Evolutionary conservation across 2,797 vertebrate species (phyloP).

Genomic region (Pangasius mekongensis): DNA sequence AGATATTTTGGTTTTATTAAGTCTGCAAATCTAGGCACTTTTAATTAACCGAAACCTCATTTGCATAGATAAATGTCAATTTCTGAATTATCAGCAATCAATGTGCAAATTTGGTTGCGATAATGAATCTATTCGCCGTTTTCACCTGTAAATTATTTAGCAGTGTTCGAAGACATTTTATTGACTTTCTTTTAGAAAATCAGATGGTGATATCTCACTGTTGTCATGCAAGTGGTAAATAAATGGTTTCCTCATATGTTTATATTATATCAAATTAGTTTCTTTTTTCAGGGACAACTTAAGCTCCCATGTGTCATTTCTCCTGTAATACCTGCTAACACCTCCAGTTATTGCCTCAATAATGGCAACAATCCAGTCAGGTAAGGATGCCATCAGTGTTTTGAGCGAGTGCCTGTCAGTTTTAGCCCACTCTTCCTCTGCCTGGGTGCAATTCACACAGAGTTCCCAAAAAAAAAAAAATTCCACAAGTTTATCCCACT

Average conservation of each 20-base stretch:
- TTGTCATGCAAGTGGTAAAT: neutral
- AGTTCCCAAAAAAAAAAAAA: neutral
- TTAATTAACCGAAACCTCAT: conserved; percentile 1
- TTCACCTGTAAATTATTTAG: neutral
- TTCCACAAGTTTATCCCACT: neutral
- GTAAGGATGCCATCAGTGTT: neutral
- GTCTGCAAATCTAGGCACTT: conserved; percentile 8
- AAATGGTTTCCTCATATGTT: neutral
- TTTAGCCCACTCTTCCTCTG: neutral
- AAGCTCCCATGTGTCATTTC: neutral
- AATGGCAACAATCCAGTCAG: neutral
- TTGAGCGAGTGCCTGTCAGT: neutral
- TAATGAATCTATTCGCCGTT: neutral
- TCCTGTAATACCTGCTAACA: neutral
- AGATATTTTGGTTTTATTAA: neutral
- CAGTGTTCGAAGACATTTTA: neutral
- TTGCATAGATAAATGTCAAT: conserved; percentile 32
- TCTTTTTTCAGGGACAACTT: neutral
- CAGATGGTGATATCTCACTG: neutral
- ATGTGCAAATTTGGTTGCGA: conserved; percentile 3
- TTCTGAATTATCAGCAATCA: conserved; percentile 7
- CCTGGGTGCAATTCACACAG: neutral
- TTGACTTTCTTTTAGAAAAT: neutral
- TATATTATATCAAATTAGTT: neutral
- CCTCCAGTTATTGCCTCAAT: neutral